Evolutionary conservation across 2,797 vertebrate species (phyloP), one percentile per base, ranked within the genome.

Genomic region (Melopsittacus undulatus): DNA sequence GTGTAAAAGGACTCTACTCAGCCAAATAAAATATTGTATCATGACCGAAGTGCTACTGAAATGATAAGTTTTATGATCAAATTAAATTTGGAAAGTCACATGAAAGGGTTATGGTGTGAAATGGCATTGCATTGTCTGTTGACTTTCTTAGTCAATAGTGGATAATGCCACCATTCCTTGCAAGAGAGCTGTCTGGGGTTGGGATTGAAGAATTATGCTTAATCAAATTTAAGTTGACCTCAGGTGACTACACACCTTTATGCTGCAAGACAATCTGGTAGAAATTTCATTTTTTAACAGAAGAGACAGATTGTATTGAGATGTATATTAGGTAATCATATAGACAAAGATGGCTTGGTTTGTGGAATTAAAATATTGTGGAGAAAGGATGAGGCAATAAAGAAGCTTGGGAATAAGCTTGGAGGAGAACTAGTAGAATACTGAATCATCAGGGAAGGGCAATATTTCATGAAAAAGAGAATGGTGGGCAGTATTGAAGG

Each of bases 381-480:
- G 30, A 80, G 74, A 70, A 91, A 70, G 36, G 20, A 36, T 24
- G 40, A 87, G 24, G 46, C 68, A 87, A 63, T 48, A 82, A 69
- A 69, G 24, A 83, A 57, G 13, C 6, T 56, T 57, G 54, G 32
- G 54, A 34, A 57, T 34, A 34, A 57, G 26, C 68, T 83, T 80
- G 64, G 61, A 91, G 48, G 61, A 85, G 67, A 70, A 27, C 38
- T 45, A 64, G 43, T 19, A 92, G 84, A 80, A 89, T 92, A 95
- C n/a, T 68, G 52, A 91, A 92, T 88, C 32, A 68, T 87, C 36
- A 38, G 59, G 42, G 68, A 89, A 93, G 66, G 32, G 22, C 61
- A 87, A 91, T 91, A 95, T 96, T 94, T 96, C 79, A 94, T 77
- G 68, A 74, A 76, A 68, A 93, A 84, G 40, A 77, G 68, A 75